Evolutionary conservation across 2,797 vertebrate genomes (phyloP).

Genomic region (Melanogrammus aeglefinus): DNA sequence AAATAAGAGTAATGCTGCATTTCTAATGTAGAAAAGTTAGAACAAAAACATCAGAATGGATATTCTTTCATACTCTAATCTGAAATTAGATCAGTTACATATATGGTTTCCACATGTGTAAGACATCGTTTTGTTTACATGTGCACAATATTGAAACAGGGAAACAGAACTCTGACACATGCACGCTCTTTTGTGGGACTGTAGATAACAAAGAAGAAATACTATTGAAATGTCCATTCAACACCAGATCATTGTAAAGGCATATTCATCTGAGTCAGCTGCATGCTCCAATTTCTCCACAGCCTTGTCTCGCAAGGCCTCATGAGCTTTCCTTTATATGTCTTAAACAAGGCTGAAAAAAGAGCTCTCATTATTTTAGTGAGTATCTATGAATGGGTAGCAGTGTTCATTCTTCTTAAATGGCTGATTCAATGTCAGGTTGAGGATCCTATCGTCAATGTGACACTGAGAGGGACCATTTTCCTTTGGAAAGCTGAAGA

Average conservation of each 20-base stretch:
- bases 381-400: constrained; percentile 74
- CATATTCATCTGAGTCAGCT: constrained; percentile 81
- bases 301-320: constrained; percentile 72
- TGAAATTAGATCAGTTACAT: not conserved
- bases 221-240: constrained; percentile 72
- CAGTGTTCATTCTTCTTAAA: constrained; percentile 84
- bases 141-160: constrained; percentile 1
- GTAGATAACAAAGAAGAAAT: constrained; percentile 54
- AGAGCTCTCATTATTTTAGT: constrained; percentile 81
- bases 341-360: constrained; percentile 82
- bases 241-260: constrained; percentile 73
- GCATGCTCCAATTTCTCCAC: constrained; percentile 76
- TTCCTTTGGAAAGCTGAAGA: constrained; percentile 84
- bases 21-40: not conserved
- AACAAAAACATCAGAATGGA: not conserved
- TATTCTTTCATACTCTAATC: not conserved
- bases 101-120: not conserved
- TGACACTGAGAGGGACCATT: constrained; percentile 83
- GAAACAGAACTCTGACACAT: constrained; percentile 1
- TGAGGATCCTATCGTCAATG: constrained; percentile 81
- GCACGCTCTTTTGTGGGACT: constrained; percentile 6
- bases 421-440: constrained; percentile 86
- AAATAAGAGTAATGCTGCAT: not conserved
- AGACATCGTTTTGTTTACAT: not conserved
- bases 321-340: constrained; percentile 81